These are phyloP conservation scores for Zaprionus lineosus DNA, from an alignment of 2,888 invertebrate genomes.

Conservation along the genomic window DNA sequence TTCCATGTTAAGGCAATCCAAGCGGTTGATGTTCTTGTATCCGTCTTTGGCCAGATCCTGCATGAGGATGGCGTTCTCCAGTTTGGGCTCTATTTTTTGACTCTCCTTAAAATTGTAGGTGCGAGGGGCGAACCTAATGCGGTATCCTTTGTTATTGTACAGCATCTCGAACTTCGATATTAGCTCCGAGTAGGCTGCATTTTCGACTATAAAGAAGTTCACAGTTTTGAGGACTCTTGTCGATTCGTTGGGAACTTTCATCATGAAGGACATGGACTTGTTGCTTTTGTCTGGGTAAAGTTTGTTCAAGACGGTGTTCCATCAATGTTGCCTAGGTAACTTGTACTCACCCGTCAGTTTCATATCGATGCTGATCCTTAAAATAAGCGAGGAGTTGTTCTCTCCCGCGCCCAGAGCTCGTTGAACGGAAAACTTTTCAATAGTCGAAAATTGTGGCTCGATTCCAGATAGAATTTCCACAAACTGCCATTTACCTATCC, in stretches of 20 bases:
- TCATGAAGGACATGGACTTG: slow-evolving; percentile 62
- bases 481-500: slow-evolving; percentile 51
- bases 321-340: neutral
- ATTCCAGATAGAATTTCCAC: slow-evolving; percentile 39
- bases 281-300: slow-evolving; percentile 48
- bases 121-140: slow-evolving; percentile 56
- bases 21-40: slow-evolving; percentile 73
- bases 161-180: slow-evolving; percentile 64
- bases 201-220: slow-evolving; percentile 70
- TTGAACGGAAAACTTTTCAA: slow-evolving; percentile 42
- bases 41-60: slow-evolving; percentile 72
- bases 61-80: slow-evolving; percentile 67
- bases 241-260: slow-evolving; percentile 72
- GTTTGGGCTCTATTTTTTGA: slow-evolving; percentile 47
- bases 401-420: slow-evolving; percentile 60
- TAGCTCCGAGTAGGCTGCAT: slow-evolving; percentile 60
- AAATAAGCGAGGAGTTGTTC: slow-evolving; percentile 68
- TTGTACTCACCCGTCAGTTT: slow-evolving; percentile 35
- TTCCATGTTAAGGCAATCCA: slow-evolving; percentile 74
- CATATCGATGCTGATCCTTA: slow-evolving; percentile 48
- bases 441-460: slow-evolving; percentile 36
- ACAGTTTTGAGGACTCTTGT: slow-evolving; percentile 55
- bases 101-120: slow-evolving; percentile 50
- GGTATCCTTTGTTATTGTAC: slow-evolving; percentile 51
- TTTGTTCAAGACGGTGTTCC: neutral